Evolutionary conservation across 2,888 invertebrate species (phyloP).

Genomic region (Actias luna): DNA sequence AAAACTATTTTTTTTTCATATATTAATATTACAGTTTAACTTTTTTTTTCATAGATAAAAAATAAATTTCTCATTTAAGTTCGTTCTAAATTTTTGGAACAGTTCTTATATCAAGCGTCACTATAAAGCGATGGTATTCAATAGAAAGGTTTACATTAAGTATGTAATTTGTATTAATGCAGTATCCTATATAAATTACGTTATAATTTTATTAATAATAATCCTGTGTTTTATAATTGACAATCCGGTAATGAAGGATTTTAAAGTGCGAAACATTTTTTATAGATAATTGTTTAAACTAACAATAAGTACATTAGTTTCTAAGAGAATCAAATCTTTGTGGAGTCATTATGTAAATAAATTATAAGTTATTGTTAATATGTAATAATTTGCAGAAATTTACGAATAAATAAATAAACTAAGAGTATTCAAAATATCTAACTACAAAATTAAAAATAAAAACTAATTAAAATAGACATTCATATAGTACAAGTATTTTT

Average conservation of each 20-base stretch:
- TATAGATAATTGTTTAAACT: too few species aligned
- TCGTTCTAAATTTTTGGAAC: not conserved
- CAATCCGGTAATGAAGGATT: too few species aligned
- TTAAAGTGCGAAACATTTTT: too few species aligned
- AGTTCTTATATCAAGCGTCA: not conserved
- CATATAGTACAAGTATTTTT: too few species aligned
- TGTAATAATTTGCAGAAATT: not conserved
- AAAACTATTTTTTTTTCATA: too few species aligned
- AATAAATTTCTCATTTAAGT: not conserved
- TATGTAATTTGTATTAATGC: slow-evolving; percentile 5
- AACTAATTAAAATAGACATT: too few species aligned
- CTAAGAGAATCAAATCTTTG: not conserved
- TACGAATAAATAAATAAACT: not conserved
- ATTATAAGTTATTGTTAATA: not conserved
- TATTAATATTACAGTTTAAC: too few species aligned
- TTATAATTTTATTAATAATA: not conserved
- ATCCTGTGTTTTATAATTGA: not conserved
- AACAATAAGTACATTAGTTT: too few species aligned
- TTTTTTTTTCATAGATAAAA: slow-evolving; percentile 1
- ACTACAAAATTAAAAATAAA: too few species aligned
- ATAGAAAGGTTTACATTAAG: not conserved
- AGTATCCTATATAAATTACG: not conserved
- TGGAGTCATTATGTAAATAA: not conserved
- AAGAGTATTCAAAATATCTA: too few species aligned
- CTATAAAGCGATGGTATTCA: not conserved